Evolutionary conservation across 2,113 vertebrate genomes (phyloP).

Genomic region (Gallinago paraguaiae): DNA sequence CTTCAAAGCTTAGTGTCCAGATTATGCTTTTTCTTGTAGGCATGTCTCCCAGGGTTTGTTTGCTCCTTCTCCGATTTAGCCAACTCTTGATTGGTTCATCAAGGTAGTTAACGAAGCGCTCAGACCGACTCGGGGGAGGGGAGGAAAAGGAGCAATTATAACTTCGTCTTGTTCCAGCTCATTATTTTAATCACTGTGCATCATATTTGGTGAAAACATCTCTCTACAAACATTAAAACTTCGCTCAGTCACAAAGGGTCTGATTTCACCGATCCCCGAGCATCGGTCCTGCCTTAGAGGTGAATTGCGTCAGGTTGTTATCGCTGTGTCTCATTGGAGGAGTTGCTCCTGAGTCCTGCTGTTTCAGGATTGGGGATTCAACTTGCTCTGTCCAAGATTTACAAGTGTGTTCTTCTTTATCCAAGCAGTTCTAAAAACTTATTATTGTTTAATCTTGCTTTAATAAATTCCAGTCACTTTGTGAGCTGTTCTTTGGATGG

Average conservation of each 20-base stretch:
- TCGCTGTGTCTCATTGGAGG: not conserved
- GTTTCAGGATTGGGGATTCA: not conserved
- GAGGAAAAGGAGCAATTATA: constrained; percentile 60
- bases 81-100: constrained; percentile 44
- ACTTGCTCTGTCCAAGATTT: not conserved
- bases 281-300: not conserved
- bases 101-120: constrained; percentile 58
- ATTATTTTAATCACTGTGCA: constrained; percentile 52
- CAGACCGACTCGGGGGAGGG: constrained; percentile 18
- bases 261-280: not conserved
- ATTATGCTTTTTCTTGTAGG: constrained; percentile 29
- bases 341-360: not conserved
- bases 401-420: not conserved
- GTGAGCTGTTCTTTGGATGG: not conserved
- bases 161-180: constrained; percentile 6
- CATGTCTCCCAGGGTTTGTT: constrained; percentile 41
- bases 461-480: not conserved
- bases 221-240: constrained; percentile 16
- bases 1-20: constrained; percentile 59
- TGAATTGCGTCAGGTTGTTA: constrained; percentile 12
- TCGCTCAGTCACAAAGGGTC: not conserved
- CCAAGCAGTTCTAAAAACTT: not conserved
- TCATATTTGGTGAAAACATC: constrained; percentile 49
- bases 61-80: constrained; percentile 51
- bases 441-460: not conserved